phyloP scores from a whole-genome alignment of 2,113 vertebrate genomes.

The Macrotis lagotis region DNA sequence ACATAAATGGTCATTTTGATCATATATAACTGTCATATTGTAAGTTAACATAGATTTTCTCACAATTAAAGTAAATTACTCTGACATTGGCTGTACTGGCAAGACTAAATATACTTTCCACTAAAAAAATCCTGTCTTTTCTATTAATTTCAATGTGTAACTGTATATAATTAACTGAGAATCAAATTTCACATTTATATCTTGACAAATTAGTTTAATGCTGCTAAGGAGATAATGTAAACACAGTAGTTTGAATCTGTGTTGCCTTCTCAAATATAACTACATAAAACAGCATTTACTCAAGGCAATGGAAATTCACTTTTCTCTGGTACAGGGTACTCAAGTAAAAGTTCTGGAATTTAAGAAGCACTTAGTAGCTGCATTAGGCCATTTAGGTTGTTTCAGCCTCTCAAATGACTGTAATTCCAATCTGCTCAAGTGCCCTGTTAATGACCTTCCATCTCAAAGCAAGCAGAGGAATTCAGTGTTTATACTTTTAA shows the following conservation, averaged over 20 bases:
- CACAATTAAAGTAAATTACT: constrained; percentile 36
- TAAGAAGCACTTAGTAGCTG: constrained; percentile 92
- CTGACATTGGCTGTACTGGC: constrained; percentile 4
- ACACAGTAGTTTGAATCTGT: constrained; percentile 76
- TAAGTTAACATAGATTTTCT: constrained; percentile 25
- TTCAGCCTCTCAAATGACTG: constrained; percentile 89
- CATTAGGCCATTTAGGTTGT: constrained; percentile 90
- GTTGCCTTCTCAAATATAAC: constrained; percentile 74
- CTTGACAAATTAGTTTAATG: constrained; percentile 80
- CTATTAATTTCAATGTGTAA: constrained; percentile 73
- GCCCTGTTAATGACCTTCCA: constrained; percentile 92
- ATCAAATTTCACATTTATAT: constrained; percentile 77
- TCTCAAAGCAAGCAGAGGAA: constrained; percentile 87
- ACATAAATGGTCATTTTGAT: constrained; percentile 14
- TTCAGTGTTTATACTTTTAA: constrained; percentile 86
- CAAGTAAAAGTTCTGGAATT: constrained; percentile 90
- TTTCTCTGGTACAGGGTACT: constrained; percentile 77
- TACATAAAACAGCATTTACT: constrained; percentile 80
- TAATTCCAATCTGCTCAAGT: constrained; percentile 90
- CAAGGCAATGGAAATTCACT: constrained; percentile 84
- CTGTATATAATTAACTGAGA: constrained; percentile 67
- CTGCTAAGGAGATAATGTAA: constrained; percentile 74
- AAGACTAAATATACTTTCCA: constrained; percentile 43
- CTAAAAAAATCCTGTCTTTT: constrained; percentile 61
- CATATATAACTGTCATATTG: background rate